Conservation (phyloP, 2,888 invertebrate genomes). For the Synanthedon vespiformis region DNA sequence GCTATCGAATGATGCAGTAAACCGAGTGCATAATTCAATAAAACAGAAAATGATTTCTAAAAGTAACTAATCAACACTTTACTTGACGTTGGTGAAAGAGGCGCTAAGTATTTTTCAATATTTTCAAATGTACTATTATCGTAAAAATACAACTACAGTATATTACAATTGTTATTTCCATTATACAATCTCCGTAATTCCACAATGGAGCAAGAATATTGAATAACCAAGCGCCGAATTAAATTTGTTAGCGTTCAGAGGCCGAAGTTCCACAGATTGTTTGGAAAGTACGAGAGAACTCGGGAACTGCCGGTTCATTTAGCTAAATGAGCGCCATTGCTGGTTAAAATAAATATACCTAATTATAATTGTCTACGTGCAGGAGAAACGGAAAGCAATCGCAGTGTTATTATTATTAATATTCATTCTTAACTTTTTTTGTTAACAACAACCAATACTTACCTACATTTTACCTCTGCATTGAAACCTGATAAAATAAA, state of each 20-base stretch:
- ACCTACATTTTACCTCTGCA: no score
- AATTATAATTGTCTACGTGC: background rate
- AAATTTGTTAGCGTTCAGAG: slow-evolving; percentile 11
- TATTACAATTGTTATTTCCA: background rate
- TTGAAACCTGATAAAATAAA: no score
- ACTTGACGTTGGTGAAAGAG: no score
- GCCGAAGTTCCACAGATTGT: slow-evolving; percentile 17
- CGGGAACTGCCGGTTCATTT: slow-evolving; percentile 23
- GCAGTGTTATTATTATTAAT: background rate
- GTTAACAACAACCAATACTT: no score
- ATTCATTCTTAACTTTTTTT: no score
- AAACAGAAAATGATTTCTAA: no score
- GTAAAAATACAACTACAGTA: background rate
- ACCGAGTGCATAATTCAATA: no score
- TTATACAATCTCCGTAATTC: background rate
- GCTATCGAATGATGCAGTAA: no score
- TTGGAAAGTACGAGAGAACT: slow-evolving; percentile 14
- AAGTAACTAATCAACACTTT: no score
- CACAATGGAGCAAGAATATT: slow-evolving; percentile 4
- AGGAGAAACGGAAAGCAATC: background rate
- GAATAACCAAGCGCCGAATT: slow-evolving; percentile 12
- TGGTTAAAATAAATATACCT: background rate
- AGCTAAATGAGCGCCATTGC: slow-evolving; percentile 23
- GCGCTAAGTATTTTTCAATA: no score
- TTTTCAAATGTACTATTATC: no score